Conservation (phyloP, 2,113 vertebrate species). For the Elephantulus edwardii region DNA sequence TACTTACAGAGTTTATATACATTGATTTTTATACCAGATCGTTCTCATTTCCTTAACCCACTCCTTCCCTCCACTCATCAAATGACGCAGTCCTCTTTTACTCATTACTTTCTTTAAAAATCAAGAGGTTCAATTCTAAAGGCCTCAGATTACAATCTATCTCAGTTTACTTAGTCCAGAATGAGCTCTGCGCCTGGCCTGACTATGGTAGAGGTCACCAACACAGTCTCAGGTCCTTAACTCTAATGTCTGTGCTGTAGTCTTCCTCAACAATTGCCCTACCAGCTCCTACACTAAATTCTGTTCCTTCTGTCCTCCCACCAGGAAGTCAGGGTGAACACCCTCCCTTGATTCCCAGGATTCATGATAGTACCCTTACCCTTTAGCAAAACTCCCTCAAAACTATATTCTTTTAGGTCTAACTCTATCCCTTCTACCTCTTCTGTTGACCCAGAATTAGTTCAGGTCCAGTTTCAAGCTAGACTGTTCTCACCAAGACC, state of each 20-base stretch:
- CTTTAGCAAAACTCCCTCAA: not conserved
- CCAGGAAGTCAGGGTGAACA: rapidly evolving
- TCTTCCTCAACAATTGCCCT: not conserved
- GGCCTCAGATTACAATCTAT: too few relatives aligned
- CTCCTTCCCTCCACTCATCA: too few relatives aligned
- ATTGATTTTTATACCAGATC: too few relatives aligned
- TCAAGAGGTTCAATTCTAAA: not conserved
- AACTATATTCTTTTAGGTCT: not conserved
- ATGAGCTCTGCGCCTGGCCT: not conserved
- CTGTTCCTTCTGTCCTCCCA: not conserved
- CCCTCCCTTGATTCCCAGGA: not conserved
- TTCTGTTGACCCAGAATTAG: not conserved
- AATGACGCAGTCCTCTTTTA: too few relatives aligned
- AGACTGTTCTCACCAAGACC: not conserved
- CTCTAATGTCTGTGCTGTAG: not conserved
- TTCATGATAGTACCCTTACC: not conserved
- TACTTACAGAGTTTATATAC: too few relatives aligned
- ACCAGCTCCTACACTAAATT: rapidly evolving
- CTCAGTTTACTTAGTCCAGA: not conserved
- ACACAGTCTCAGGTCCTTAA: not conserved
- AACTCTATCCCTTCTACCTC: not conserved
- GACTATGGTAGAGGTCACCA: not conserved
- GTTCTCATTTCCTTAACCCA: too few relatives aligned
- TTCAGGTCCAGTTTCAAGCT: not conserved
- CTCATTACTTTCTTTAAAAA: not conserved